Evolutionary conservation across 2,113 vertebrate genomes (phyloP).

Genomic region (Melanerpes formicivorus): DNA sequence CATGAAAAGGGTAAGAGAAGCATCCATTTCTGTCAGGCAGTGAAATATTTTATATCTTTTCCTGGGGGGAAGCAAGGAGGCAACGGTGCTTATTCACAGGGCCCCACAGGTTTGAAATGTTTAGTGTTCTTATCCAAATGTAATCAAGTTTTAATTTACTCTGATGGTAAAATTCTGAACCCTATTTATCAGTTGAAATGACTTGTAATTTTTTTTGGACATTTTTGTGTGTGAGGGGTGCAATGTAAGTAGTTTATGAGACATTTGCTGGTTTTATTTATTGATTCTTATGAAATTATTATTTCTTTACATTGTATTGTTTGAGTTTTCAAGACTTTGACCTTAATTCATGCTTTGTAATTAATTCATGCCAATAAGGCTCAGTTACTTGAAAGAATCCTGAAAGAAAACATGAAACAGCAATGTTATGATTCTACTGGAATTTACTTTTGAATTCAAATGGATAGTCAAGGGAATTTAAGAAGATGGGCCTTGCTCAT

Average conservation of each 20-base stretch:
- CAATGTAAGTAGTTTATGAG: background rate
- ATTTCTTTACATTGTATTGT: background rate
- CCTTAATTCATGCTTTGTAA: background rate
- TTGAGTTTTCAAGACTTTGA: background rate
- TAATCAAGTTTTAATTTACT: background rate
- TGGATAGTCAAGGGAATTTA: background rate
- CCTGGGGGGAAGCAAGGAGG: background rate
- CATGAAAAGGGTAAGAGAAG: background rate
- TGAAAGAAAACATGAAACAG: constrained; percentile 3
- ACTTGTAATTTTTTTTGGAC: background rate
- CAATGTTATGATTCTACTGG: background rate
- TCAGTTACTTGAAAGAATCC: background rate
- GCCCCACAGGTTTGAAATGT: background rate
- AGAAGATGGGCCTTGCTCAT: background rate
- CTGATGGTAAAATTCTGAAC: background rate
- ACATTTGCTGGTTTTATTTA: background rate
- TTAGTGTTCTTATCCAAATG: background rate
- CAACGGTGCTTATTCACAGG: background rate
- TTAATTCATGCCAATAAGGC: background rate
- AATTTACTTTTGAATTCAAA: background rate
- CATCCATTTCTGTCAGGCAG: background rate
- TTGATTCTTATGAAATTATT: background rate
- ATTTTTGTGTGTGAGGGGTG: background rate
- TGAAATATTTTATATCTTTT: background rate
- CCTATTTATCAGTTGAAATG: background rate